Base-by-base conservation (phyloP, 2,113 vertebrate species). In the Bambusicola thoracicus region DNA sequence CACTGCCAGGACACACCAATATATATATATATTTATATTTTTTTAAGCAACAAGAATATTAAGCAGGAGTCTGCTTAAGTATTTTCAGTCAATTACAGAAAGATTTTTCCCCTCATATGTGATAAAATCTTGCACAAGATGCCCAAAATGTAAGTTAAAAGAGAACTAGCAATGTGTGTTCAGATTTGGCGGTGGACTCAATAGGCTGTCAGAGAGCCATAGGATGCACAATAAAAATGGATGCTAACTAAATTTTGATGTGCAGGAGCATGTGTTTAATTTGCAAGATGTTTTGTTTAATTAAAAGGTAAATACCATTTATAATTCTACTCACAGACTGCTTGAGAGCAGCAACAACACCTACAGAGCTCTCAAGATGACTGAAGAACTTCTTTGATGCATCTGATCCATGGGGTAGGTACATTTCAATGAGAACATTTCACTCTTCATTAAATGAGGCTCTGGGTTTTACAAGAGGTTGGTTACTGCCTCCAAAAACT, bases 241-340 rank as follows among this genome's bases (percentile, higher is more conserved):
- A 96, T 96, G 91, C 93, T 98, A 97, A 97, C 95, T 94, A 93
- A 96, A 93, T 96, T 96, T 96, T 92, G 62, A 97, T 93, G 97
- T 97, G 97, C 97, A 93, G 89, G 94, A 96, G 94, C 97, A 97
- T 96, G 96, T 95, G 95, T 97, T 97, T 97, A 96, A 98, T 97
- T 97, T 98, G 90, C 93, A 96, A 97, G 93, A 87, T 92, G 69
- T 95, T 97, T 97, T 97, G 97, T 97, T 97, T 95, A 97, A 98
- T 98, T 98, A 97, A 98, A 97, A 98, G 96, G 97, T 98, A 98
- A 98, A 98, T 96, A 97, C 91, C 90, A 93, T 94, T 97, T 97
- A 92, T 94, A 91, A 98, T 97, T 97, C 97, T 92, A 97, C 97
- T 97, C 92, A 97, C 97, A 97, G 97, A 96, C 92, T 48, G 72